Conservation (phyloP, 2,113 vertebrate genomes). For the Elachura formosa region DNA sequence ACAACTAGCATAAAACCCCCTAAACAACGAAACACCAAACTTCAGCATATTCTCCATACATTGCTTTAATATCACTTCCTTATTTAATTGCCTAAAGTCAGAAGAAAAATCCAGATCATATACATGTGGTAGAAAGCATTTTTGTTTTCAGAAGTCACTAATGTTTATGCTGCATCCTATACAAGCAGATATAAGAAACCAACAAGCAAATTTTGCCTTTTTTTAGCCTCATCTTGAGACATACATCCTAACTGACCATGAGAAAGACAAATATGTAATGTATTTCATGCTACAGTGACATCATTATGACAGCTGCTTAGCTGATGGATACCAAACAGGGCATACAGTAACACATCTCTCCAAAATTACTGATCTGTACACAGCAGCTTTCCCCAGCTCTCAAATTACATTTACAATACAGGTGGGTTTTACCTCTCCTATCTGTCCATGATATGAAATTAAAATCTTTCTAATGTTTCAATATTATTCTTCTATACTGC, state of each 20-base stretch:
- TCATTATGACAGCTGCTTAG: neutral
- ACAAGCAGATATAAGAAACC: neutral
- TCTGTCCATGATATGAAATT: neutral
- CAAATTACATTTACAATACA: neutral
- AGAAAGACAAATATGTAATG: neutral
- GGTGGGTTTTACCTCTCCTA: neutral
- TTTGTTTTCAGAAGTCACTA: neutral
- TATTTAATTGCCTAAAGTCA: neutral
- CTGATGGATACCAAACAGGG: neutral
- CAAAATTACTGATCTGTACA: neutral
- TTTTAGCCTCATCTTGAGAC: neutral
- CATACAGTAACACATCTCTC: neutral
- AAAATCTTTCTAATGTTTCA: neutral
- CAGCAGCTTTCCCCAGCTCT: neutral
- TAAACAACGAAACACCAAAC: neutral
- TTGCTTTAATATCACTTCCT: neutral
- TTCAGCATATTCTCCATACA: neutral
- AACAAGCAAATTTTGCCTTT: neutral
- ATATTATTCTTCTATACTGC: neutral
- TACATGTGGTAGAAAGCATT: fast-evolving
- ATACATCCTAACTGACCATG: neutral
- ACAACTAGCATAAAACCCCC: neutral
- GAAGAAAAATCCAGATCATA: neutral
- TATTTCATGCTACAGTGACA: neutral
- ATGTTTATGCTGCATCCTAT: neutral